These are phyloP conservation scores for Teleiodes luculella DNA, from an alignment of 2,888 invertebrate species.

Conservation along the genomic window DNA sequence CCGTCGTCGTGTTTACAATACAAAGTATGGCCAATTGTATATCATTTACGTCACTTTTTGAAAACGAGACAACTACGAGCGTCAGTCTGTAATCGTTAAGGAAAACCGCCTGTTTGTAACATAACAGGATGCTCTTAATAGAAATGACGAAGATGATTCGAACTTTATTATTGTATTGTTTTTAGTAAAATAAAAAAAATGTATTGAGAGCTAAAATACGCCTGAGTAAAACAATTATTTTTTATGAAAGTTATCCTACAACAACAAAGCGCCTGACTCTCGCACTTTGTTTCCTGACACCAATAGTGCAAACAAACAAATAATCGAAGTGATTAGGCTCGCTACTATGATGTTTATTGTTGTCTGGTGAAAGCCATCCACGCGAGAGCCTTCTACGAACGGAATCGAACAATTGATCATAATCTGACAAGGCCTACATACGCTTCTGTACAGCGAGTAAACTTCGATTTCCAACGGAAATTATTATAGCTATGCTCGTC, in stretches of 20 bases:
- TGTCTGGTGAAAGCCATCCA: conserved; percentile 43
- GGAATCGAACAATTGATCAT: conserved; percentile 1
- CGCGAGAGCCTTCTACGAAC: conserved; percentile 29
- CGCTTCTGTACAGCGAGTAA: neutral
- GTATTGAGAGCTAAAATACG: no score
- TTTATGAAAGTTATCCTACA: no score
- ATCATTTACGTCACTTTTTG: neutral
- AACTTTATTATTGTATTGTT: no score
- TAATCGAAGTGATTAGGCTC: conserved; percentile 54
- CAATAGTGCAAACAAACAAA: conserved; percentile 55
- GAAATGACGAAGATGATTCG: no score
- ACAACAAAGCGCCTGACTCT: neutral
- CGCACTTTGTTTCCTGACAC: conserved; percentile 36
- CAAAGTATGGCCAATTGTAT: neutral
- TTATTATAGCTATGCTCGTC: no score
- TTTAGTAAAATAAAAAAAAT: no score
- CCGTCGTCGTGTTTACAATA: neutral
- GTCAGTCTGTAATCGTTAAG: no score
- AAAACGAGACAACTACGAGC: no score
- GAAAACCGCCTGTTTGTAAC: no score
- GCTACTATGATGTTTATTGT: conserved; percentile 35
- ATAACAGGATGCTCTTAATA: no score
- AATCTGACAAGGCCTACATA: neutral
- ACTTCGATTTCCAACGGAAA: neutral
- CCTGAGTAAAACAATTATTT: no score